phyloP scores from a whole-genome alignment of 2,888 invertebrate species.

The Abrostola tripartita region DNA sequence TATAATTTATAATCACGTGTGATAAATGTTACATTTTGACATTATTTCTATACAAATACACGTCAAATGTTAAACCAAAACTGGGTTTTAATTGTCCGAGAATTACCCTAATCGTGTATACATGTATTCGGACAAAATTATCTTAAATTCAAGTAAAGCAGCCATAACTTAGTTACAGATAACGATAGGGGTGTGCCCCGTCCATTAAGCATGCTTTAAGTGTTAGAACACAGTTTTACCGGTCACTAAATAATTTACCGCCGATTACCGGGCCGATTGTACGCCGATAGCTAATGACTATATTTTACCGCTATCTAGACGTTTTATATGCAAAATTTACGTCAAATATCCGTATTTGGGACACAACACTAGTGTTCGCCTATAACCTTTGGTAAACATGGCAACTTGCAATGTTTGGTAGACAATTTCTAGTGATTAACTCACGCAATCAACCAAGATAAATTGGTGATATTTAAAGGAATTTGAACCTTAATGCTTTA shows the following conservation, averaged over 20 bases:
- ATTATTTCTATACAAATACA: no score
- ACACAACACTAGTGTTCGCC: conserved; percentile 14
- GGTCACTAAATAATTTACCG: conserved; percentile 15
- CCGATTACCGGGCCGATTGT: conserved; percentile 21
- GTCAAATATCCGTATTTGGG: conserved; percentile 40
- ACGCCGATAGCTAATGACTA: conserved; percentile 31
- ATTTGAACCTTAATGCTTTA: conserved; percentile 12
- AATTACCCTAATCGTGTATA: no score
- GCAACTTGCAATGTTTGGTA: conserved; percentile 30
- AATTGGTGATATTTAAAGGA: neutral
- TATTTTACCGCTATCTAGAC: conserved; percentile 46
- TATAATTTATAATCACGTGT: no score
- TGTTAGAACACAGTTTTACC: conserved; percentile 28
- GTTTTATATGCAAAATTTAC: conserved; percentile 42
- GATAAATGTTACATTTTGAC: no score
- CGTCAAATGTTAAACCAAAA: no score
- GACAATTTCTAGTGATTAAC: conserved; percentile 53
- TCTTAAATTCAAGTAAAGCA: conserved; percentile 6
- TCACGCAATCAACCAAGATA: conserved; percentile 9
- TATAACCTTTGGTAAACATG: conserved; percentile 38
- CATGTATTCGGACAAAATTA: neutral
- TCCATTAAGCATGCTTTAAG: conserved; percentile 12
- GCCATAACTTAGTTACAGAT: conserved; percentile 8
- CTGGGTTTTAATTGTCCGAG: no score
- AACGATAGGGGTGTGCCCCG: neutral